Evolutionary conservation across 2,888 invertebrate species (phyloP), one percentile per base, ranked within the genome.

Genomic region (Pycnomerus fuliginosus): DNA sequence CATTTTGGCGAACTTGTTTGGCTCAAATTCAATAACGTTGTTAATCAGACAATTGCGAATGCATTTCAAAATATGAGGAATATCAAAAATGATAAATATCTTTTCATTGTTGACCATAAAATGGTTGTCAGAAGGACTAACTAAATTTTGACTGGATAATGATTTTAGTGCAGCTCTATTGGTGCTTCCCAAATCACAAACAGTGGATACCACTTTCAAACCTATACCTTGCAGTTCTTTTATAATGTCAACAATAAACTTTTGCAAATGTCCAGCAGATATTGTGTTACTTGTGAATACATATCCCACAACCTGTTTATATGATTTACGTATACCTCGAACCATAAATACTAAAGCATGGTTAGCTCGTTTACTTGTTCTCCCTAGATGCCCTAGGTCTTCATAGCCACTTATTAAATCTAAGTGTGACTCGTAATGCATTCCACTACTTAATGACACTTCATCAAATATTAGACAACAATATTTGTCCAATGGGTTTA

Each of bases 341-440:
- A n/a, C n/a, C n/a, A n/a, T n/a, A n/a, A n/a, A n/a, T n/a, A 29
- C 29, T 2, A 29, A 29, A 1, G 29, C 29, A 15, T 29, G 15
- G 3, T 29, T 8, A 5, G 16, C 30, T 15, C 17, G 11, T 10
- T 8, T 14, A 8, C 5, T 11, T 15, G 30, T 15, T 16, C 30
- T 4, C 1, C 30, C 15, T 15, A 30, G 17, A 12, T 29, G 29
- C 2, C 14, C 29, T 2, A 29, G 8, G 16, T 14, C 29, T 29
- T 29, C 29, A 14, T 29, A 29, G 2, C 29, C 29, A 29, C 2
- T n/a, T 13, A 29, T 29, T 2, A n/a, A 10, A 16, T 13, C 15
- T 13, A 10, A 16, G 3, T 7, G 3, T 29, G 3, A 10, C n/a
- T n/a, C n/a, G n/a, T n/a, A n/a, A n/a, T n/a, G n/a, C n/a, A n/a